A percentile compares a stretch with the other conserved stretches of the same genome.
These are phyloP conservation scores for Chloroceryle amazona DNA, from an alignment of 2,797 vertebrate genomes.

Conservation along the genomic window DNA sequence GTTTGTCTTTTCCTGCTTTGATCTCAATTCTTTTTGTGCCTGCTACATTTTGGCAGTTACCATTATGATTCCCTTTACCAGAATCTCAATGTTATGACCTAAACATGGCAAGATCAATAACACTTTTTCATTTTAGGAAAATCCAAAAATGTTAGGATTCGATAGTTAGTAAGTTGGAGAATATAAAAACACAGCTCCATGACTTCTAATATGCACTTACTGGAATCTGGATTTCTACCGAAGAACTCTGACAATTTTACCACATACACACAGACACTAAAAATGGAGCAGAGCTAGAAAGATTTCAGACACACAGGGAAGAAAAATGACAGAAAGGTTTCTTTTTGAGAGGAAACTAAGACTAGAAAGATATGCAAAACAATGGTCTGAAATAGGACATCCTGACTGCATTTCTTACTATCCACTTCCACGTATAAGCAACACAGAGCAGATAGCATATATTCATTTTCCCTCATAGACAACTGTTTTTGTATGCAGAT, in stretches of 20 bases:
- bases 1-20: neutral
- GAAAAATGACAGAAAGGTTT: neutral
- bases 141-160: neutral
- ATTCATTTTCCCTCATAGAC: neutral
- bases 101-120: neutral
- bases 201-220: neutral
- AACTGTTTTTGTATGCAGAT: neutral
- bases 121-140: neutral
- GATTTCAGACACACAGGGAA: neutral
- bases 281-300: neutral
- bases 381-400: neutral
- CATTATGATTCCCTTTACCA: neutral
- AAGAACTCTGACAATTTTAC: neutral
- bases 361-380: neutral
- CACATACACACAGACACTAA: neutral
- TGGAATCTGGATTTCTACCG: neutral
- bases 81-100: neutral
- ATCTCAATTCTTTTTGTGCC: neutral
- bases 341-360: neutral
- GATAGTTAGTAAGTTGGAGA: neutral
- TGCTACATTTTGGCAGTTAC: neutral
- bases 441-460: neutral
- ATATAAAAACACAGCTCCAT: neutral
- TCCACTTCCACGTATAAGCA: neutral
- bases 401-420: neutral